Evolutionary conservation across 2,888 invertebrate genomes (phyloP).

Genomic region (Tipula lateralis): DNA sequence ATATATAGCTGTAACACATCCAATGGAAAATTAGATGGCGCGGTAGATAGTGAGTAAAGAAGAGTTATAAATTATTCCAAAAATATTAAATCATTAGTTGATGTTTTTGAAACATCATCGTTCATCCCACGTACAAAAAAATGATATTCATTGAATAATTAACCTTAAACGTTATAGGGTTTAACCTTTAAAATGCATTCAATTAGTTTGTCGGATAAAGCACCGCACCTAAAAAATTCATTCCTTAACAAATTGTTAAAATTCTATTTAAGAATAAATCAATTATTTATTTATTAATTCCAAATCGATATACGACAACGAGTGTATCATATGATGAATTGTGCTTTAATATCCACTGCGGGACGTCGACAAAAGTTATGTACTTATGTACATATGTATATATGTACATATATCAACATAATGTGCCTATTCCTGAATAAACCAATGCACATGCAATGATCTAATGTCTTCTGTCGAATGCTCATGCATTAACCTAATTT

Average conservation of each 20-base stretch:
- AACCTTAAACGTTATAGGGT: neutral
- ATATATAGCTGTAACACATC: no score
- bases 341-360: neutral
- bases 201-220: neutral
- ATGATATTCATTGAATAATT: constrained; percentile 11
- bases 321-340: neutral
- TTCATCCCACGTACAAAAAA: neutral
- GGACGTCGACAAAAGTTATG: no score
- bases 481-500: neutral
- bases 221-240: neutral
- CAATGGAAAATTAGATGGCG: no score
- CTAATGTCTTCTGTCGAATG: neutral
- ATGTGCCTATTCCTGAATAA: neutral
- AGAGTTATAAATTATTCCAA: no score
- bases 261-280: neutral
- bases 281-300: neutral
- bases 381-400: neutral
- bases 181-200: neutral
- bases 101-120: neutral
- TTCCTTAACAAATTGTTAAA: neutral
- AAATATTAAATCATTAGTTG: neutral
- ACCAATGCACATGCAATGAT: no score
- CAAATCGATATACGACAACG: neutral
- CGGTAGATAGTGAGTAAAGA: no score
- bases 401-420: neutral